Conservation (phyloP, 1,140 invertebrate genomes). For the Orius laevigatus region DNA sequence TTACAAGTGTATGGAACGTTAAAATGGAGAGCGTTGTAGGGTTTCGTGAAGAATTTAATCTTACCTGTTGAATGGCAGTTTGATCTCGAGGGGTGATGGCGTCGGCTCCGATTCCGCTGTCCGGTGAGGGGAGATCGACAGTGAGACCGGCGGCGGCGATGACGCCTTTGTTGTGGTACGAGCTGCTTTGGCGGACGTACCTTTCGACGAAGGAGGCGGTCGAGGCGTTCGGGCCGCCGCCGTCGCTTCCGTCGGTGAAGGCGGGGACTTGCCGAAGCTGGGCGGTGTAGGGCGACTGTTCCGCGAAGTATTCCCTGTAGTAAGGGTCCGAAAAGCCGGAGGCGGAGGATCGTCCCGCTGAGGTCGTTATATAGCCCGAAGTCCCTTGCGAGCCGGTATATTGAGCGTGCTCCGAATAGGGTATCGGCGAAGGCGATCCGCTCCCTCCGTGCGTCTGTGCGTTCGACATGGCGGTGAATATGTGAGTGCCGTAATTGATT, state of each 20-base stretch:
- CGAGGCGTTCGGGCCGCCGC: conserved; percentile 20
- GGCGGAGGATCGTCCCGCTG: conserved; percentile 20
- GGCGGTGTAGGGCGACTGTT: conserved; percentile 33
- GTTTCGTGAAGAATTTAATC: too few species aligned
- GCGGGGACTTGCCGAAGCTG: conserved; percentile 33
- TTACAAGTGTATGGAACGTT: too few species aligned
- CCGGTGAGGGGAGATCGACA: conserved; percentile 79
- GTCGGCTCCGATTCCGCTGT: conserved; percentile 79
- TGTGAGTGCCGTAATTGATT: conserved; percentile 28
- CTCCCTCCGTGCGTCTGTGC: conserved; percentile 26
- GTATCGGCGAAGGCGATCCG: conserved; percentile 35
- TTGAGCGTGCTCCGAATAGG: conserved; percentile 33
- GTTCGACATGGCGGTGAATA: conserved; percentile 28
- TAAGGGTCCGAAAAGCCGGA: conserved; percentile 29
- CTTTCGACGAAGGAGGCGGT: conserved; percentile 34
- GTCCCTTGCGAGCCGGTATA: conserved; percentile 33
- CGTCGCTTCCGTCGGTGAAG: too few species aligned
- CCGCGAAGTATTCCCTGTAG: conserved; percentile 25
- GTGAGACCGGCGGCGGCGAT: conserved; percentile 51
- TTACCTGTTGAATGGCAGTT: conserved; percentile 75
- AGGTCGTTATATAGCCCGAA: conserved; percentile 25
- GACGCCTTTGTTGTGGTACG: conserved; percentile 34
- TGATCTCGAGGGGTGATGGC: conserved; percentile 77
- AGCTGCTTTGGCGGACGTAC: conserved; percentile 34
- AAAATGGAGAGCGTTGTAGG: too few species aligned